Percentiles rank a stretch among this genome's conserved stretches.
Conservation (phyloP, 2,888 invertebrate species). For the Rapana venosa region DNA sequence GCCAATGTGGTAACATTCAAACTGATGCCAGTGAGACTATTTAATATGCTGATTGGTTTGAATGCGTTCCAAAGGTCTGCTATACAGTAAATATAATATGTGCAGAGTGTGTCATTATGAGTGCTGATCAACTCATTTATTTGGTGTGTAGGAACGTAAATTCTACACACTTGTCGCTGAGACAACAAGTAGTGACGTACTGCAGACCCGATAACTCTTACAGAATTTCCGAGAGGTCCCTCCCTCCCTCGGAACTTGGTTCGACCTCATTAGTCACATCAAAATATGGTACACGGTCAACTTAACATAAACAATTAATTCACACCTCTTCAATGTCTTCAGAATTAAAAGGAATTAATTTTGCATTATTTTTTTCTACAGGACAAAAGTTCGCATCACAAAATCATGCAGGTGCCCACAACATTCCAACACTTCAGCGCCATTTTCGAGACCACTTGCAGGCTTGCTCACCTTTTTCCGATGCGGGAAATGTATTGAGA, state of each 20-base stretch:
- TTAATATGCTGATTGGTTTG: too few species aligned
- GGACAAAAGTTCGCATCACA: not conserved
- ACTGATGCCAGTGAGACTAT: too few species aligned
- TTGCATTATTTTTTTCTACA: not conserved
- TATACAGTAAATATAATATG: too few species aligned
- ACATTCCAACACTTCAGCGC: slow-evolving; percentile 56
- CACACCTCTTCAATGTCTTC: not conserved
- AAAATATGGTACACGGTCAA: not conserved
- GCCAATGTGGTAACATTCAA: too few species aligned
- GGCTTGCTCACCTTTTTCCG: slow-evolving; percentile 92
- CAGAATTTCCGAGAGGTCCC: slow-evolving; percentile 4
- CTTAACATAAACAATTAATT: not conserved
- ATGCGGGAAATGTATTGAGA: slow-evolving; percentile 91
- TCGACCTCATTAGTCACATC: slow-evolving; percentile 6
- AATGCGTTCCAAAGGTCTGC: too few species aligned
- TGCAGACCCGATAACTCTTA: slow-evolving; percentile 46
- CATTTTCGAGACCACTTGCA: slow-evolving; percentile 64
- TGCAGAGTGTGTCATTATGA: too few species aligned
- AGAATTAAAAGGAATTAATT: not conserved
- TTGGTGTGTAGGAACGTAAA: too few species aligned
- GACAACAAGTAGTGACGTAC: not conserved
- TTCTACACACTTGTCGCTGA: slow-evolving; percentile 24
- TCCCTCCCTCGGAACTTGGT: slow-evolving; percentile 23
- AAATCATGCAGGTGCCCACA: slow-evolving; percentile 27
- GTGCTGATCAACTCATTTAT: too few species aligned